These are phyloP conservation scores for Alloscopus bannaensis DNA, from an alignment of 2,888 invertebrate genomes.

Conservation along the genomic window DNA sequence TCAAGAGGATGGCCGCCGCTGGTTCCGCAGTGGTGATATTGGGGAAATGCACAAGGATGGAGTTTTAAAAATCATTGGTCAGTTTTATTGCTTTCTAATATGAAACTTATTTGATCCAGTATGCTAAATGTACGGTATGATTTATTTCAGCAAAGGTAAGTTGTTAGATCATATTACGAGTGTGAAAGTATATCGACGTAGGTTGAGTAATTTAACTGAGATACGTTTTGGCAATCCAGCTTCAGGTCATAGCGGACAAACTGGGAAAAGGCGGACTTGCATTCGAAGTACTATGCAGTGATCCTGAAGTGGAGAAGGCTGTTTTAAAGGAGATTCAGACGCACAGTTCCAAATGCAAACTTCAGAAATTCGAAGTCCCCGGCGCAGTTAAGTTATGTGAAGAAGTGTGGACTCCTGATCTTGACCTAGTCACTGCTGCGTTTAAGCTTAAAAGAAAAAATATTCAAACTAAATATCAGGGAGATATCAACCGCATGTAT, in stretches of 20 bases:
- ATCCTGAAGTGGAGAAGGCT: constrained; percentile 84
- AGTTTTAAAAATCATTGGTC: constrained; percentile 96
- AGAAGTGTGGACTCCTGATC: constrained; percentile 98
- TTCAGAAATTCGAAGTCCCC: constrained; percentile 89
- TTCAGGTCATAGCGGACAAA: constrained; percentile 82
- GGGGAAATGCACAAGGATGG: constrained; percentile 96
- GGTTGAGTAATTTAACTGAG: no score
- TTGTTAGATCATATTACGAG: no score
- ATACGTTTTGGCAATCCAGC: no score
- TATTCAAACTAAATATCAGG: constrained; percentile 94
- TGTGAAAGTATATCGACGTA: no score
- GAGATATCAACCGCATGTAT: constrained; percentile 95
- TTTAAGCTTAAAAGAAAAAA: constrained; percentile 98
- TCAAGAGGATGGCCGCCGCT: constrained; percentile 86
- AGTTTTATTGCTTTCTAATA: constrained; percentile 72
- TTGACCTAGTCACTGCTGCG: constrained; percentile 91
- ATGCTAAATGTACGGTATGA: no score
- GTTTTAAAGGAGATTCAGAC: constrained; percentile 88
- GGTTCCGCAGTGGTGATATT: constrained; percentile 98
- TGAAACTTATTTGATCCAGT: background rate
- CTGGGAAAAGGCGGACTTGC: constrained; percentile 80
- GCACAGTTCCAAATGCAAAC: constrained; percentile 90
- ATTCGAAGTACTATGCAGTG: constrained; percentile 86
- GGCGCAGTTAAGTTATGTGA: constrained; percentile 90
- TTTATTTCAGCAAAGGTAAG: no score